These are phyloP conservation scores for Creontiades dilutus DNA, from an alignment of 2,888 invertebrate genomes.

Conservation along the genomic window DNA sequence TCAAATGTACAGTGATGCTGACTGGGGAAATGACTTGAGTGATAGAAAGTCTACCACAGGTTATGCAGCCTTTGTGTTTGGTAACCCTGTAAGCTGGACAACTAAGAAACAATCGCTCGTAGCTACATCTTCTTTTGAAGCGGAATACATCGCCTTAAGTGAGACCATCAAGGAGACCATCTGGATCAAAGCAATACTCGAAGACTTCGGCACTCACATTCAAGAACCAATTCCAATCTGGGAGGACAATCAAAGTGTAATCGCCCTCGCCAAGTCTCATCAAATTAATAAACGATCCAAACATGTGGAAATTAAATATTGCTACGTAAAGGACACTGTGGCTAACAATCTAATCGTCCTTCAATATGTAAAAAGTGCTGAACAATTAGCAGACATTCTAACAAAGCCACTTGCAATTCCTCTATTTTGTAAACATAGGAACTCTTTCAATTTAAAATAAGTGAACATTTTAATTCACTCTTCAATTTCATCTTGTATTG, in stretches of 20 bases:
- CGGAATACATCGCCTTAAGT: constrained; percentile 76
- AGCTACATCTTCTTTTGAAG: constrained; percentile 76
- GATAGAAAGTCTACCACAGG: constrained; percentile 76
- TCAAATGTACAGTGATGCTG: constrained; percentile 74
- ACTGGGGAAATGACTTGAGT: constrained; percentile 75
- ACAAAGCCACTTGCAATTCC: constrained; percentile 75
- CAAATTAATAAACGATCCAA: constrained; percentile 76
- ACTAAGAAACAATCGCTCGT: constrained; percentile 29
- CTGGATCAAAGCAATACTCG: constrained; percentile 76
- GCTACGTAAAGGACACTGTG: constrained; percentile 73
- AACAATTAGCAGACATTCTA: constrained; percentile 75
- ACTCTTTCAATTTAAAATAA: neutral
- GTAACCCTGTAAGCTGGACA: constrained; percentile 52
- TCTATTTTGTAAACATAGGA: constrained; percentile 4
- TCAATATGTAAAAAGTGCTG: constrained; percentile 42
- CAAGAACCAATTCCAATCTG: constrained; percentile 70
- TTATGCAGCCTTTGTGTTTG: constrained; percentile 73
- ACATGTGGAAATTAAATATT: constrained; percentile 76
- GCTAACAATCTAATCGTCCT: constrained; percentile 49
- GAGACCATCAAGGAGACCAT: constrained; percentile 76
- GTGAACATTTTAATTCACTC: too few relatives aligned
- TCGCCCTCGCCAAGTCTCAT: constrained; percentile 75
- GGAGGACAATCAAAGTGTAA: constrained; percentile 76
- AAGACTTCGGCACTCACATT: constrained; percentile 73
- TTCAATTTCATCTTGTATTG: too few relatives aligned